Conservation (phyloP, 2,888 invertebrate genomes). For the Heliconius aoede region DNA sequence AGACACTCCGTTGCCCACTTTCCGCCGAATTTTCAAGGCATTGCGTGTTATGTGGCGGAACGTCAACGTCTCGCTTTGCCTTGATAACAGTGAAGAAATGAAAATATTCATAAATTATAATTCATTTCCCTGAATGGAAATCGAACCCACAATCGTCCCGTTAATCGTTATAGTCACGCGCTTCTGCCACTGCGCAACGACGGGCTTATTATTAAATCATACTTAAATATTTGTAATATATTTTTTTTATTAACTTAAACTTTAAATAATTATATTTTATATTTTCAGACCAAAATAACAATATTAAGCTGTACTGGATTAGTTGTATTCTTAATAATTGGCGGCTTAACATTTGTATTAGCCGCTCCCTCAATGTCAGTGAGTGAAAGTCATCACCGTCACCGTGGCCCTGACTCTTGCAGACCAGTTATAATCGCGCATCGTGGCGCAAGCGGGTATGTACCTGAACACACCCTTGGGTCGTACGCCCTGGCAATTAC, state of each 20-base stretch:
- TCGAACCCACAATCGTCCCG: no score
- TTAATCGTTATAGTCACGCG: no score
- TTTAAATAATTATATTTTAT: not conserved
- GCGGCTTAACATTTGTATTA: constrained; percentile 37
- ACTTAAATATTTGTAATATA: not conserved
- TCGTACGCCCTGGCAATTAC: constrained; percentile 74
- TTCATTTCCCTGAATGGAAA: no score
- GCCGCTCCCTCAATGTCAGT: constrained; percentile 43
- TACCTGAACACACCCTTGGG: constrained; percentile 76
- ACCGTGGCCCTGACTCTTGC: constrained; percentile 61
- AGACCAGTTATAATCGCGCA: constrained; percentile 71
- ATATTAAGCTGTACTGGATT: constrained; percentile 36
- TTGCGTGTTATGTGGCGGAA: no score
- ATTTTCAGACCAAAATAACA: constrained; percentile 43
- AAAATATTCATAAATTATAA: no score
- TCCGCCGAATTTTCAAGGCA: no score
- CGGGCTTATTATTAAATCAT: no score
- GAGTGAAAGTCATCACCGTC: constrained; percentile 31
- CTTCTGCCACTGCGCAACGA: no score
- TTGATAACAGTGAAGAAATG: no score
- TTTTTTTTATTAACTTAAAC: not conserved
- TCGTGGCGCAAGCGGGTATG: constrained; percentile 75
- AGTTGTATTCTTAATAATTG: constrained; percentile 38
- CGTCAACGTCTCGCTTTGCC: no score
- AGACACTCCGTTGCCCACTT: no score